Conservation (phyloP, 2,888 invertebrate species). For the Perdita meconis region DNA sequence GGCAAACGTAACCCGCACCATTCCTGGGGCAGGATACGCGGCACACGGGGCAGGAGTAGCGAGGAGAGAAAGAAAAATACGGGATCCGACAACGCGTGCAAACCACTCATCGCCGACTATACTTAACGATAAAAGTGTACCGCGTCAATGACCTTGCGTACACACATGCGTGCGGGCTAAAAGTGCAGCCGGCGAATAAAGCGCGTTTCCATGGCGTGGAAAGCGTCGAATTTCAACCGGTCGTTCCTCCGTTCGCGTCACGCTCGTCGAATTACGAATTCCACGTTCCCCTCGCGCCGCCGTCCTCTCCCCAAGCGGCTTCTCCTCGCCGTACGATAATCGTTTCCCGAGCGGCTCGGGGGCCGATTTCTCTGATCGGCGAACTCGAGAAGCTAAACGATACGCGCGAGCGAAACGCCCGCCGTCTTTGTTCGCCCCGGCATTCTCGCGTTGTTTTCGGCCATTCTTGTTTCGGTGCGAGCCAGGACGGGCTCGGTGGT, state of each 20-base stretch:
- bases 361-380: background rate
- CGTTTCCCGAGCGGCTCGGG: background rate
- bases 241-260: constrained; percentile 29
- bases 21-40: constrained; percentile 55
- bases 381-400: background rate
- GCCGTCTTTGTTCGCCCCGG: background rate
- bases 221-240: constrained; percentile 59
- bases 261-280: constrained; percentile 35
- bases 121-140: constrained; percentile 82
- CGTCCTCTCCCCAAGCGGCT: background rate
- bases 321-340: background rate
- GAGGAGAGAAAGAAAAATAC: constrained; percentile 38
- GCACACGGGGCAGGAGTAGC: constrained; percentile 11
- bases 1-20: constrained; percentile 34
- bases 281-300: constrained; percentile 4
- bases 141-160: constrained; percentile 83
- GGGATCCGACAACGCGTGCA: constrained; percentile 67
- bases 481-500: constrained; percentile 19
- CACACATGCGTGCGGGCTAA: constrained; percentile 75
- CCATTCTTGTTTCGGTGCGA: constrained; percentile 28
- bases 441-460: constrained; percentile 16
- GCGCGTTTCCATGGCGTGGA: constrained; percentile 50
- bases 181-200: constrained; percentile 75
- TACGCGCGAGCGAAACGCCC: background rate
- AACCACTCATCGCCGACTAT: constrained; percentile 69